Evolutionary conservation across 2,888 invertebrate species (phyloP).

Genomic region (Villa cingulata): DNA sequence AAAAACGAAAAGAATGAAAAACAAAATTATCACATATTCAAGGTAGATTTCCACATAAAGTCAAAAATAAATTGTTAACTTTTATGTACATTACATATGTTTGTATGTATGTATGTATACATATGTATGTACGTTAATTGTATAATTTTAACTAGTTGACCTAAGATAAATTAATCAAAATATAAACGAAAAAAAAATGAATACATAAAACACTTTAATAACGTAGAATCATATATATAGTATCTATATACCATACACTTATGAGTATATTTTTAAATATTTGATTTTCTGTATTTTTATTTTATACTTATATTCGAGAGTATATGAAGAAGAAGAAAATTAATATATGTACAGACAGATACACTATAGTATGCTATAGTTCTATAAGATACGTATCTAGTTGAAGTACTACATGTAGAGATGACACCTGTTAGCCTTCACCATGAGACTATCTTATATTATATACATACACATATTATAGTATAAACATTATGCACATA

Average conservation of each 20-base stretch:
- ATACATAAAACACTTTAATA: too few species aligned
- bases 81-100: too few species aligned
- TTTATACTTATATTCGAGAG: not conserved
- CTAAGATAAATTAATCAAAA: not conserved
- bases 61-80: not conserved
- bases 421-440: not conserved
- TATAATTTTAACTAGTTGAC: not conserved
- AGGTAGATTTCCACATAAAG: slow-evolving; percentile 5
- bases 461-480: too few species aligned
- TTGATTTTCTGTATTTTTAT: not conserved
- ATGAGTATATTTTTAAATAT: not conserved
- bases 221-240: too few species aligned
- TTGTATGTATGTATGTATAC: too few species aligned
- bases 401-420: not conserved
- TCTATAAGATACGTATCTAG: not conserved
- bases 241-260: too few species aligned
- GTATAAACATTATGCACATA: too few species aligned
- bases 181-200: not conserved
- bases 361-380: not conserved
- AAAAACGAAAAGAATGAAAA: not conserved
- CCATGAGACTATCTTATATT: not conserved
- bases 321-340: not conserved
- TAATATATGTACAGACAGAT: too few species aligned
- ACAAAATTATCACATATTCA: not conserved
- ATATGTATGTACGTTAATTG: too few species aligned